Conservation (phyloP, 2,888 invertebrate genomes). For the Ferdinandea cuprea region DNA sequence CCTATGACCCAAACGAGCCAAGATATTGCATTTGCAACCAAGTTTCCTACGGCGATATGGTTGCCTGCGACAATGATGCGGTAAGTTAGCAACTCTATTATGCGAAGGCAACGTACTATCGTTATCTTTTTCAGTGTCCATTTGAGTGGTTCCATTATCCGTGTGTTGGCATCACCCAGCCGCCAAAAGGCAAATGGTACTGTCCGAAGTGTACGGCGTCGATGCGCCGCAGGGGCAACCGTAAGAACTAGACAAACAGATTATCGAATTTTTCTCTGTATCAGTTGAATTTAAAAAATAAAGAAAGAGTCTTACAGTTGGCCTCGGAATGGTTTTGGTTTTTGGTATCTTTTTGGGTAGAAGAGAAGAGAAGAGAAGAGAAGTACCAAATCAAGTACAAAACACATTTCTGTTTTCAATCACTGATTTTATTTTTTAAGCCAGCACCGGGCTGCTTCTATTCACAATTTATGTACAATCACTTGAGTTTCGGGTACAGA, state of each 20-base stretch:
- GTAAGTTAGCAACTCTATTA: slow-evolving; percentile 86
- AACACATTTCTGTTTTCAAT: slow-evolving; percentile 14
- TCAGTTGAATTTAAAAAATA: slow-evolving; percentile 18
- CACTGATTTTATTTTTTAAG: slow-evolving; percentile 38
- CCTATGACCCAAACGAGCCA: slow-evolving; percentile 97
- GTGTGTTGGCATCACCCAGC: slow-evolving; percentile 97
- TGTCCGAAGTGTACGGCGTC: slow-evolving; percentile 97
- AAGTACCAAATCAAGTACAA: background rate
- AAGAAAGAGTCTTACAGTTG: slow-evolving; percentile 48
- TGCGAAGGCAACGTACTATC: slow-evolving; percentile 75
- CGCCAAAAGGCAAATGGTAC: slow-evolving; percentile 99
- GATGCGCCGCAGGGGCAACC: slow-evolving; percentile 92
- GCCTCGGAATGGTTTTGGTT: slow-evolving; percentile 57
- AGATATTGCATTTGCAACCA: slow-evolving; percentile 98
- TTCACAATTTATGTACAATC: background rate
- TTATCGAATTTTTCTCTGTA: background rate
- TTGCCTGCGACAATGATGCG: slow-evolving; percentile 98
- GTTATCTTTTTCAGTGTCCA: slow-evolving; percentile 89
- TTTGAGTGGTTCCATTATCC: slow-evolving; percentile 99
- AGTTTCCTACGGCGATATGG: slow-evolving; percentile 99
- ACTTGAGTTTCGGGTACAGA: slow-evolving; percentile 15
- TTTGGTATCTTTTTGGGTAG: background rate
- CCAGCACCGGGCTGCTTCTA: background rate
- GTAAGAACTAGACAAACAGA: slow-evolving; percentile 86
- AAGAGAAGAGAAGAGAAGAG: background rate